Percentiles rank a stretch among this genome's conserved stretches.
These are phyloP conservation scores for Acanthosepion pharaonis DNA, from an alignment of 2,888 invertebrate species.

Conservation along the genomic window DNA sequence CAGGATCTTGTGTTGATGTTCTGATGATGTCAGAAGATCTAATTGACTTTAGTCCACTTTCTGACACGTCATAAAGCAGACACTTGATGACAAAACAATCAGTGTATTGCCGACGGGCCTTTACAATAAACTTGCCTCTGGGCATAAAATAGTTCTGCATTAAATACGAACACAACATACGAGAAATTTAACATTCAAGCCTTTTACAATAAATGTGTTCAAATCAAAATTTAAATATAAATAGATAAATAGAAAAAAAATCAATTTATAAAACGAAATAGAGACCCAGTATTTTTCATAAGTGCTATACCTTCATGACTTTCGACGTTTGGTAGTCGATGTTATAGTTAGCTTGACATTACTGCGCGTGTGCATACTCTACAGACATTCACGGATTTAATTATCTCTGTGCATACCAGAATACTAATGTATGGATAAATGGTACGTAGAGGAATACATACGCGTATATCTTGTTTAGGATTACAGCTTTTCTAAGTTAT, in stretches of 20 bases:
- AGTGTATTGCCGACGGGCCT: background rate
- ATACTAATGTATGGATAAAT: too few relatives aligned
- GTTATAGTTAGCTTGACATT: background rate
- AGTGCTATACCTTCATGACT: background rate
- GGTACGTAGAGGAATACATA: too few relatives aligned
- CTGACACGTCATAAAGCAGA: background rate
- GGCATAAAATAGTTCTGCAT: background rate
- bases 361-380: too few relatives aligned
- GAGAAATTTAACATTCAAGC: background rate
- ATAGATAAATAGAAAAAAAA: background rate
- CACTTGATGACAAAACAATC: slow-evolving; percentile 22
- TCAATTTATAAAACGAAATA: background rate
- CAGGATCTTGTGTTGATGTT: background rate
- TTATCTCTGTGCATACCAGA: too few relatives aligned
- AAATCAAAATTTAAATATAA: background rate
- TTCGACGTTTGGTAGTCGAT: background rate
- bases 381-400: too few relatives aligned
- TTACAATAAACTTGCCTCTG: background rate
- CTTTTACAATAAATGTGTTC: background rate
- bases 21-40: background rate
- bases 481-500: too few relatives aligned
- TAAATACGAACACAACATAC: background rate
- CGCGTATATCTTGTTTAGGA: too few relatives aligned
- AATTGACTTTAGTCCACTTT: background rate
- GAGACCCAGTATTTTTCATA: background rate